Evolutionary conservation across 2,888 invertebrate genomes (phyloP).

Genomic region (Ectobius pallidus): DNA sequence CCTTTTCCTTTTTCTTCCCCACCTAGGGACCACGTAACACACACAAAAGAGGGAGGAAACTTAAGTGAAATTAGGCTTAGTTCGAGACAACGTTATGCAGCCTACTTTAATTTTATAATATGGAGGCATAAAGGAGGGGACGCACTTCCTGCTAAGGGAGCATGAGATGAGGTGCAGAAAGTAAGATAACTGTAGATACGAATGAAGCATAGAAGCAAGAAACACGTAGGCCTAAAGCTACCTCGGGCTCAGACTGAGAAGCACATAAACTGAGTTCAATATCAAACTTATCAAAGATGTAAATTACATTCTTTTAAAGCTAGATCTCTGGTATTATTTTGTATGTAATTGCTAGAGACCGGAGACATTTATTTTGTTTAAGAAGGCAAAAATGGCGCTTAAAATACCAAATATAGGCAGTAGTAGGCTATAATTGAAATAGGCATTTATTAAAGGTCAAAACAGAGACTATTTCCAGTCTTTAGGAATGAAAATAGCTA

Average conservation of each 20-base stretch:
- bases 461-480: too few species aligned
- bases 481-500: too few species aligned
- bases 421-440: too few species aligned
- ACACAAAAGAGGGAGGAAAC: slow-evolving; percentile 1
- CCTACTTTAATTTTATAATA: slow-evolving; percentile 12
- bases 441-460: too few species aligned
- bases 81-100: slow-evolving; percentile 10
- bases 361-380: too few species aligned
- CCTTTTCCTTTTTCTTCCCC: not conserved
- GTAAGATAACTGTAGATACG: not conserved
- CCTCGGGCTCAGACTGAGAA: not conserved
- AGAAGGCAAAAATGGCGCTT: too few species aligned
- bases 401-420: too few species aligned
- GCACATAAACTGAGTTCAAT: too few species aligned
- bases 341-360: too few species aligned
- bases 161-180: slow-evolving; percentile 7
- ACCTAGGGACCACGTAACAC: not conserved
- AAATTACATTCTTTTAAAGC: too few species aligned
- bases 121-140: not conserved
- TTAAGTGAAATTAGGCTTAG: slow-evolving; percentile 16
- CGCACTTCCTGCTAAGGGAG: not conserved
- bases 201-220: not conserved
- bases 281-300: too few species aligned
- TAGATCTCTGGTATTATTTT: too few species aligned
- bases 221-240: not conserved